Evolutionary conservation across 2,888 invertebrate species (phyloP), one percentile per base, ranked within the genome.

Genomic region (Amblyjoppa proteus): DNA sequence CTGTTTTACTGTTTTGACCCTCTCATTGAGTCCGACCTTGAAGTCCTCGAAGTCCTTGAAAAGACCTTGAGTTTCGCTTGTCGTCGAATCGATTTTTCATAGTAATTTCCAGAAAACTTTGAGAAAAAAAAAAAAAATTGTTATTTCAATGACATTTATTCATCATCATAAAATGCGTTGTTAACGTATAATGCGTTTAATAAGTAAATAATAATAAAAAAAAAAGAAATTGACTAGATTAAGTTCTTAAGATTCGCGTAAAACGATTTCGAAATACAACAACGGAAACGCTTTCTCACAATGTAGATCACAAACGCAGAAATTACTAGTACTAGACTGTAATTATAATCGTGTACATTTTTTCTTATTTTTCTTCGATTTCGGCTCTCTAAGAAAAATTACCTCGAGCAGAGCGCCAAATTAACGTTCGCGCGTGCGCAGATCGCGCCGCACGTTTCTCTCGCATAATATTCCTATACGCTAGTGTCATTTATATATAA

Each of bases 131-230:
- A 79, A 75, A 58, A 56, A 31, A 25, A 53, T 80, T 34, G 51
- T 82, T 85, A 76, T 69, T 83, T 83, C 83, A 80, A 80, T 77
- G 83, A 80, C 80, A 77, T 85, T 83, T 85, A 85, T 83, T 85
- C 53, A 69, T 71, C 68, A 45, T 76, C 53, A 77, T 73, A 83
- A 83, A 83, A 80, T 69, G 68, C 76, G 53, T 20, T 53, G 45
- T 73, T 64, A 81, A 69, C 9, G n/a, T 28, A 69, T 38, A 31
- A 81, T 49, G 56, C 53, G 58, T 79, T 64, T 61, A n/a, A n/a
- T n/a, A n/a, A 31, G 69, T 64, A 51, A 51, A 41, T 56, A 56
- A 73, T 38, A 58, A 56, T 71, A 64, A 75, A 0, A 41, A 9
- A 9, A 41, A 9, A 41, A 78, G 51, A 58, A 66, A 28, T 56